Evolutionary conservation across 2,888 invertebrate genomes (phyloP).

Genomic region (Calephelis perditalis): DNA sequence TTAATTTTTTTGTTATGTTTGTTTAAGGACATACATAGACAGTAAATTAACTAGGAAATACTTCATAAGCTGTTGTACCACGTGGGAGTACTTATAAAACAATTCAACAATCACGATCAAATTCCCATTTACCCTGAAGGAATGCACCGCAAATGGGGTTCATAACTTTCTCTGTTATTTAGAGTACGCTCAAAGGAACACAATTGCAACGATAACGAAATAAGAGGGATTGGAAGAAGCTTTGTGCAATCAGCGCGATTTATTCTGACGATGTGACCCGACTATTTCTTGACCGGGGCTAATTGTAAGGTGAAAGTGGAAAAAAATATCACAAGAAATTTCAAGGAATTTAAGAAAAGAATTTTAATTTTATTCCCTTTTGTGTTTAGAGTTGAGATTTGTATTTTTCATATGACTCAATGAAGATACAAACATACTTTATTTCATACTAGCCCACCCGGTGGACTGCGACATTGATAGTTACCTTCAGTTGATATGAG

Average conservation of each 20-base stretch:
- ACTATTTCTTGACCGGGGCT: slow-evolving; percentile 39
- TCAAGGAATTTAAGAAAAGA: neutral
- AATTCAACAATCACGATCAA: neutral
- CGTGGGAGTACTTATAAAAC: too few species aligned
- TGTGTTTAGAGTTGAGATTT: too few species aligned
- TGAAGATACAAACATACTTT: too few species aligned
- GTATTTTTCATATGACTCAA: too few species aligned
- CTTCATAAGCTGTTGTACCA: too few species aligned
- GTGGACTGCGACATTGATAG: too few species aligned
- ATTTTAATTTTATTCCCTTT: too few species aligned
- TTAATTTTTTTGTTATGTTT: too few species aligned
- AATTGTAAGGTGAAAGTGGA: slow-evolving; percentile 25
- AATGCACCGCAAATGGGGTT: slow-evolving; percentile 15
- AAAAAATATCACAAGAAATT: neutral
- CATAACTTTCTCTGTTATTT: slow-evolving; percentile 33
- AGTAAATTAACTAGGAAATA: too few species aligned
- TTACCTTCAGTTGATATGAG: too few species aligned
- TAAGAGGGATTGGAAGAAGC: slow-evolving; percentile 59
- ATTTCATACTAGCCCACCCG: too few species aligned
- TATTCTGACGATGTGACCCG: slow-evolving; percentile 46
- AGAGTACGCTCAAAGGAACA: slow-evolving; percentile 36
- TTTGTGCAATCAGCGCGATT: slow-evolving; percentile 73
- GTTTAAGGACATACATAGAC: too few species aligned
- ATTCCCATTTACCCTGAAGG: neutral
- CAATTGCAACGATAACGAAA: slow-evolving; percentile 67